Base-by-base conservation (phyloP, 2,888 invertebrate genomes). In the Meteorus colon region DNA sequence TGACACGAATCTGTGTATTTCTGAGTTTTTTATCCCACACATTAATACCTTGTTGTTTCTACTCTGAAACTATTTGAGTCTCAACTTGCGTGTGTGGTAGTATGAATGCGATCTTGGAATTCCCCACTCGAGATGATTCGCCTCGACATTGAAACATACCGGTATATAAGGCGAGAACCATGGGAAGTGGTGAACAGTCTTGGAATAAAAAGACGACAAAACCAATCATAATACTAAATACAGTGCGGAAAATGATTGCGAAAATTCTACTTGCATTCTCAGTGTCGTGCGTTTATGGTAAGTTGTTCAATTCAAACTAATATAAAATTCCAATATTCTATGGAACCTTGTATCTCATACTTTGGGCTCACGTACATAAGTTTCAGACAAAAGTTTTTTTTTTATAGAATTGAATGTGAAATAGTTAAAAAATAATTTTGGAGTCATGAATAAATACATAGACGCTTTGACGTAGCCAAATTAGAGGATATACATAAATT, bases 131-230 rank as follows among this genome's bases (percentile, higher is more conserved):
- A 12, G n/a, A 45, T 67, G 74, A 75, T 77, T 78, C 78, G 73
- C 73, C 75, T 77, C 77, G 81, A 78, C 81, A 80, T 80, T 82
- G 80, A 81, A 62, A 74, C 77, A 74, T 48, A 70, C 76, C 74
- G 75, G 79, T 83, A 83, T 82, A 83, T 81, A 83, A 83, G 76
- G 77, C 76, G 72, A 76, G 68, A 73, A 69, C 76, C 74, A 78
- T 69, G 63, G 75, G 65, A 29, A 41, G 60, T 77, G 69, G 76
- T 78, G 74, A 63, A 45, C 81, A 82, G 80, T 81, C 67, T 69
- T 63, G 65, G 73, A 68, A 16, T 37, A 16, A 24, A 19, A 59
- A 41, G 59, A 41, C 34, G 34, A 66, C 68, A 27, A 29, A 48
- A 59, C 24, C 12, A 41, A 41, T 12, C 41, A 60, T 24, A 68